Evolutionary conservation across 2,797 vertebrate species (phyloP), one percentile per base, ranked within the genome.

Genomic region (Tachyglossus aculeatus): DNA sequence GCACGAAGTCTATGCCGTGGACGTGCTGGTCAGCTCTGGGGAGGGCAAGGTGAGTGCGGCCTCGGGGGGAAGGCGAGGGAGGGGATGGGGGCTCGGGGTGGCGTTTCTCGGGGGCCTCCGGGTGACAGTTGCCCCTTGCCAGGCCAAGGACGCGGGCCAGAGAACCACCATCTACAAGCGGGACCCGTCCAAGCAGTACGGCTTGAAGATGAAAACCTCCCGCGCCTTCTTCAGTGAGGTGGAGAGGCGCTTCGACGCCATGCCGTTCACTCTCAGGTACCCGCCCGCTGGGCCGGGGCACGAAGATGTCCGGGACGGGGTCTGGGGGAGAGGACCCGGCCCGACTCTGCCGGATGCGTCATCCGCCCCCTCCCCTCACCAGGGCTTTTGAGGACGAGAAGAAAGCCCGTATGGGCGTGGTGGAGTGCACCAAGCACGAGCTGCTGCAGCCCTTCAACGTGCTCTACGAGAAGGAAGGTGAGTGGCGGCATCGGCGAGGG

Each of bases 151-250:
- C 38, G 95, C 95, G 9, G 96, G 96, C 21, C 96, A 97, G 89
- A 96, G 98, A 90, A 99, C 96, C 78, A 99, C 97, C 0, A 96
- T 99, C 82, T 99, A 98, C 89, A 99, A 99, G 85, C 90, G 98
- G 89, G 97, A 99, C 88, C 96, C 97, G 43, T 95, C 94, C 89
- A 98, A 98, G 84, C 96, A 98, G 82, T 99, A 99, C 5, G 96
- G 97, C 63, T 80, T 99, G 81, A 99, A 98, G 90, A 99, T 99
- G 97, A 99, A 99, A 94, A 96, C 97, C 27, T 99, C 98, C 44
- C 96, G 97, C 81, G 93, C 93, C 41, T 98, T 99, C 91, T 97
- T 99, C 90, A 98, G 97, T 39, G 97, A 99, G 88, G 95, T 99
- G 83, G 97, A 99, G 89, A 93, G 95, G 79, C 95, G 97, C 74